Evolutionary conservation across 2,888 invertebrate species (phyloP), one percentile per base, ranked within the genome.

Genomic region (Agrotis ipsilon): DNA sequence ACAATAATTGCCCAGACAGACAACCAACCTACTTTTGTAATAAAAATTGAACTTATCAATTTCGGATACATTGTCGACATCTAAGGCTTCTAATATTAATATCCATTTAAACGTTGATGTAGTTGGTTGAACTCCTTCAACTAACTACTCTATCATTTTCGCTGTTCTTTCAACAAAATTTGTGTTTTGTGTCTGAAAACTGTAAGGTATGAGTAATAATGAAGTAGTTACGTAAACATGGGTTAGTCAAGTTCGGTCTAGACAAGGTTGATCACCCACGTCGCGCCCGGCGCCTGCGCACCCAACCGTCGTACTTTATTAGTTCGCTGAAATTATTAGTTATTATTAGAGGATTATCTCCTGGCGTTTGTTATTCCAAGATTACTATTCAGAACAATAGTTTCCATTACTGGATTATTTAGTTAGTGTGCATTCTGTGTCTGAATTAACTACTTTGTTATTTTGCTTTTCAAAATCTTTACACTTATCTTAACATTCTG

Each of bases 201-300:
- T 68, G 72, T 76, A 49, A 79, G 62, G 55, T 68, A 72, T 79
- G 79, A 79, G 65, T 72, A 80, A 84, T 77, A 76, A 68, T 77
- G 73, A 66, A 62, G 67, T 51, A 66, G 83, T 81, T 74, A 85
- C 80, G 71, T 82, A 85, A 83, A 82, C 81, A 86, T 81, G 54
- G 70, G 76, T 86, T 88, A 88, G 83, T 88, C 88, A 86, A 88
- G 81, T 80, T 69, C 73, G 72, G 89, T 89, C 89, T 89, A 89
- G 89, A 89, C 89, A 78, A 84, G 84, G 84, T 87, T 87, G 87
- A 83, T 88, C 89, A 85, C 88, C 83, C 81, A 83, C 85, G 80
- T 73, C 78, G 80, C 69, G 71, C 32, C 67, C 72, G 70, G 72
- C 87, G 85, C 84, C 83, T 63, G 87, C 87, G 86, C 86, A 62